Base-by-base conservation (phyloP, 2,113 vertebrate species). In the Tympanuchus pallidicinctus region DNA sequence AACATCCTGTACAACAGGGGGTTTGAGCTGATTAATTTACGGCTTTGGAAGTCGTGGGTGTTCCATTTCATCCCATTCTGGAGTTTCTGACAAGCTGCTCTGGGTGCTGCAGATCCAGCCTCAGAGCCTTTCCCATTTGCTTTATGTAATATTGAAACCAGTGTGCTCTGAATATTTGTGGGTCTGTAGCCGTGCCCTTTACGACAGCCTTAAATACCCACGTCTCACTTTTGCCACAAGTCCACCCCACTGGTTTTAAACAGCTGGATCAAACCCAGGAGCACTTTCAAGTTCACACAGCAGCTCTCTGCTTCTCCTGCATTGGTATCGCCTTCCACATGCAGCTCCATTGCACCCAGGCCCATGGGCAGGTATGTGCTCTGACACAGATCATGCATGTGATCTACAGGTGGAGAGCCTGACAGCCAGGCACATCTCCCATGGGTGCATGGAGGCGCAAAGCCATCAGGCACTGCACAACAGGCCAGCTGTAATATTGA, bases 211-310 rank as follows among this genome's bases (percentile, higher is more conserved):
- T 92, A 95, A 96, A 95, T 86, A 71, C 73, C 91, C 43, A 34
- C 0, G 27, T 77, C 89, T 92, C 92, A 28, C 86, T 92, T 86
- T 86, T 63, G 50, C 72, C 86, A 92, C 72, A 48, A 78, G 73
- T 42, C 91, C 88, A 74, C 83, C 92, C 86, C 86, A 77, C 95
- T 86, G 83, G 1, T 93, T 96, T 74, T 22, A 82, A 66, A 65
- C 0, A 7, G 76, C 45, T 82, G 77, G 80, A 77, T 63, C 69
- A 36, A 74, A 90, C 80, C 82, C 27, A 77, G 92, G 95, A 93
- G 83, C 40, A 3, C 69, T n/a, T 83, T 63, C 42, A 63, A 90
- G 92, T 48, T 93, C 73, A 70, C 48, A 3, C 54, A 1, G 64
- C 57, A 9, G 74, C 15, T 87, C 47, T 42, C 81, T 8, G 8